phyloP scores from a whole-genome alignment of 2,113 vertebrate species.

The Sardina pilchardus region DNA sequence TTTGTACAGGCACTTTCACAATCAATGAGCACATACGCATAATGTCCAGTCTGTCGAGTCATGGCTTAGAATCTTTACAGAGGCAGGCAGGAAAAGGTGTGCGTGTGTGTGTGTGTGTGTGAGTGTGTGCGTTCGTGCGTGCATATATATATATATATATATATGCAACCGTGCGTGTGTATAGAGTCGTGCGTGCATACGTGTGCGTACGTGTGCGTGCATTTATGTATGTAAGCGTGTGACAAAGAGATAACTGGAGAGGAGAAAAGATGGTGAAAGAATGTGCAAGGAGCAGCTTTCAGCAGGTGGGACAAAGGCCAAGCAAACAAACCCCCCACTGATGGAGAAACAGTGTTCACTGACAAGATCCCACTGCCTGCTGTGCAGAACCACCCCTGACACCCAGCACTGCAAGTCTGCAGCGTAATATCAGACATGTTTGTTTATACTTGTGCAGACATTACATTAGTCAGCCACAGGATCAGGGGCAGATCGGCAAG shows the following conservation, averaged over 20 bases:
- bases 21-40: background rate
- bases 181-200: background rate
- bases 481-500: background rate
- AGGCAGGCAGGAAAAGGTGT: background rate
- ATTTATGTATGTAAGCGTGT: background rate
- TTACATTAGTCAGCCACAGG: background rate
- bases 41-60: background rate
- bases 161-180: background rate
- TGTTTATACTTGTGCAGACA: background rate
- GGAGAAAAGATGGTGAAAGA: background rate
- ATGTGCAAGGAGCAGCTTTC: background rate
- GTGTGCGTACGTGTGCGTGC: background rate
- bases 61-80: background rate
- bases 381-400: background rate
- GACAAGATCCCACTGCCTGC: background rate
- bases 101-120: background rate
- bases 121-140: background rate
- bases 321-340: conserved; percentile 4
- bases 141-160: background rate
- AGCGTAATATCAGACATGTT: background rate
- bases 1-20: conserved; percentile 3
- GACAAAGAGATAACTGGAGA: background rate
- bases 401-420: background rate
- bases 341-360: background rate
- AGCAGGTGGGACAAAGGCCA: background rate